Conservation (phyloP, 53 echinoderm and acorn worm species). For the Crossaster papposus region DNA sequence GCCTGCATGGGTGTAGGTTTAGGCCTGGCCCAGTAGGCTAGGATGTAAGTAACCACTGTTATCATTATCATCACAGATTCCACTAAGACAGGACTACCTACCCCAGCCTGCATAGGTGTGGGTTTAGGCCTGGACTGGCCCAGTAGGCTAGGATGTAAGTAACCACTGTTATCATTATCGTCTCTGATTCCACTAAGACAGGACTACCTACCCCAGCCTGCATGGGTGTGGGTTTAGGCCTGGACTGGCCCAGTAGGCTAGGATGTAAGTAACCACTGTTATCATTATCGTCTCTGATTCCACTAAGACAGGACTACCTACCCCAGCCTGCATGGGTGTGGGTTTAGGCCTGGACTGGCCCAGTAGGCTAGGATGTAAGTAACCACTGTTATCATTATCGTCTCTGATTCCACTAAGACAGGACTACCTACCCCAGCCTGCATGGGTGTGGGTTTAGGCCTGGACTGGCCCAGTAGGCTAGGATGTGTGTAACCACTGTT, state of each 20-base stretch:
- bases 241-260: constrained; percentile 78
- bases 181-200: too few relatives aligned
- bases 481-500: constrained; percentile 94
- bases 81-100: constrained; percentile 27
- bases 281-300: constrained; percentile 65
- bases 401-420: neutral
- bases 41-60: too few relatives aligned
- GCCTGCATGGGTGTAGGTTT: too few relatives aligned
- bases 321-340: constrained; percentile 1
- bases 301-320: constrained; percentile 30
- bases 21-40: too few relatives aligned
- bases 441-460: constrained; percentile 64
- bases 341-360: too few relatives aligned
- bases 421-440: constrained; percentile 37
- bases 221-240: constrained; percentile 63
- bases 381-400: constrained; percentile 68
- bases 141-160: too few relatives aligned
- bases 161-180: too few relatives aligned
- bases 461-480: constrained; percentile 78
- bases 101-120: neutral
- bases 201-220: constrained; percentile 28
- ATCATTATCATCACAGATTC: too few relatives aligned
- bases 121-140: too few relatives aligned
- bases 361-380: too few relatives aligned
- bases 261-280: constrained; percentile 97